These are phyloP conservation scores for Lerema accius DNA, from an alignment of 1,140 invertebrate species.

Conservation along the genomic window DNA sequence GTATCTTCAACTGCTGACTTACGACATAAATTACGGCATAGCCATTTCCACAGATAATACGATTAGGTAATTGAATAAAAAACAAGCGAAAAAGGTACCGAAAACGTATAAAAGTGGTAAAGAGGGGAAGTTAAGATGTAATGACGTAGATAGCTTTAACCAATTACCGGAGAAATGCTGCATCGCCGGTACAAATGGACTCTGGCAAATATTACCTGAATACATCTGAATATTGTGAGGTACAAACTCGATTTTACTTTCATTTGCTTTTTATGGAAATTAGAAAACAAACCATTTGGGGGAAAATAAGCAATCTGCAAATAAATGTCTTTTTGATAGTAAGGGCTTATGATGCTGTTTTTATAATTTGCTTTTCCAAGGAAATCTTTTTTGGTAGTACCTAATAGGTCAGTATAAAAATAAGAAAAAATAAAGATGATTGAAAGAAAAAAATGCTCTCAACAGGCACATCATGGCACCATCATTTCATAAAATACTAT, in stretches of 20 bases:
- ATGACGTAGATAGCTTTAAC: slow-evolving; percentile 79
- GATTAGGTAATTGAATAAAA: slow-evolving; percentile 78
- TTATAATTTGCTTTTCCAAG: too few relatives aligned
- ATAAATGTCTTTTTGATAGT: slow-evolving; percentile 34
- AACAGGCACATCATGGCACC: too few relatives aligned
- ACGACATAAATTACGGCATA: not conserved
- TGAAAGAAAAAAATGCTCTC: too few relatives aligned
- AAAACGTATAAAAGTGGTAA: slow-evolving; percentile 72
- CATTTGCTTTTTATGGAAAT: slow-evolving; percentile 43
- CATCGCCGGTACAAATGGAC: slow-evolving; percentile 74
- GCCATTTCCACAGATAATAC: slow-evolving; percentile 35
- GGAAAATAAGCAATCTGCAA: not conserved
- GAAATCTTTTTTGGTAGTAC: too few relatives aligned
- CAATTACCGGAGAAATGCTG: slow-evolving; percentile 79
- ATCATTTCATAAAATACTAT: too few relatives aligned
- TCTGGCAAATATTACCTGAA: slow-evolving; percentile 71
- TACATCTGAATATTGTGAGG: slow-evolving; percentile 43
- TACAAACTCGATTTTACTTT: slow-evolving; percentile 48
- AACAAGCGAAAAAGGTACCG: slow-evolving; percentile 67
- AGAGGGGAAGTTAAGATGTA: slow-evolving; percentile 76
- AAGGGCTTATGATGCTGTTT: not conserved
- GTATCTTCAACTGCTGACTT: not conserved
- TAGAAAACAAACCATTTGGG: not conserved
- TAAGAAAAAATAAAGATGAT: too few relatives aligned
- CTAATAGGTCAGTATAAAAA: too few relatives aligned